Percentiles rank a stretch among this genome's conserved stretches.
Conservation (phyloP, 2,888 invertebrate genomes). For the Plagiodera versicolora region DNA sequence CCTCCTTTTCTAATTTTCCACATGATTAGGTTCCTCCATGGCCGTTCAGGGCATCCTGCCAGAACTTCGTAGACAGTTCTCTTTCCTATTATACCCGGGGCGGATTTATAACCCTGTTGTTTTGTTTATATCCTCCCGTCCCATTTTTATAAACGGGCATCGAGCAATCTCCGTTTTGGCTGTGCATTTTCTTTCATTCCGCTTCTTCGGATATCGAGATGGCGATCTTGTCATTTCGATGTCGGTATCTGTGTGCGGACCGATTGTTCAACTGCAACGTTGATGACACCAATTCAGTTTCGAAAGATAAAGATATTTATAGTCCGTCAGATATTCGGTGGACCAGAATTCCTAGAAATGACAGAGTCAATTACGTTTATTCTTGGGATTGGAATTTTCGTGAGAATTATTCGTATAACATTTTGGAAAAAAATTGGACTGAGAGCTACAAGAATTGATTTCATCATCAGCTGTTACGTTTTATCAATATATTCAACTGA, state of each 20-base stretch:
- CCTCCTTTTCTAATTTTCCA: conserved; percentile 27
- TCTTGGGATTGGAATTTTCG: too few species aligned
- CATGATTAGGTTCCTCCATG: conserved; percentile 23
- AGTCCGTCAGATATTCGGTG: too few species aligned
- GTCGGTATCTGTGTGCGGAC: conserved; percentile 26
- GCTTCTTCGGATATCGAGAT: conserved; percentile 27
- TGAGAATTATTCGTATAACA: too few species aligned
- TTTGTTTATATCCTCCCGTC: conserved; percentile 14
- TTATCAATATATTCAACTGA: too few species aligned
- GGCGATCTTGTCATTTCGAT: conserved; percentile 31
- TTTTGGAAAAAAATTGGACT: too few species aligned
- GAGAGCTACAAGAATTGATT: too few species aligned
- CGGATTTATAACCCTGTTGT: conserved; percentile 35
- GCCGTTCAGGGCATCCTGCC: conserved; percentile 23
- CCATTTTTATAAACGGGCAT: conserved; percentile 27
- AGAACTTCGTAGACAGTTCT: conserved; percentile 33
- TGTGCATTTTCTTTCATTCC: conserved; percentile 15
- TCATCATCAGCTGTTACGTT: too few species aligned
- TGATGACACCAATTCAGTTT: neutral
- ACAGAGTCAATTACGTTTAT: too few species aligned
- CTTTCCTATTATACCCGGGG: conserved; percentile 36
- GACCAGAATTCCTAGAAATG: too few species aligned
- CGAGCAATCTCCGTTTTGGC: conserved; percentile 22
- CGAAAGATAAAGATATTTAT: too few species aligned
- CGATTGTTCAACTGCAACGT: conserved; percentile 22